Evolutionary conservation across 2,888 invertebrate genomes (phyloP).

Genomic region (Conops quadrifasciatus): DNA sequence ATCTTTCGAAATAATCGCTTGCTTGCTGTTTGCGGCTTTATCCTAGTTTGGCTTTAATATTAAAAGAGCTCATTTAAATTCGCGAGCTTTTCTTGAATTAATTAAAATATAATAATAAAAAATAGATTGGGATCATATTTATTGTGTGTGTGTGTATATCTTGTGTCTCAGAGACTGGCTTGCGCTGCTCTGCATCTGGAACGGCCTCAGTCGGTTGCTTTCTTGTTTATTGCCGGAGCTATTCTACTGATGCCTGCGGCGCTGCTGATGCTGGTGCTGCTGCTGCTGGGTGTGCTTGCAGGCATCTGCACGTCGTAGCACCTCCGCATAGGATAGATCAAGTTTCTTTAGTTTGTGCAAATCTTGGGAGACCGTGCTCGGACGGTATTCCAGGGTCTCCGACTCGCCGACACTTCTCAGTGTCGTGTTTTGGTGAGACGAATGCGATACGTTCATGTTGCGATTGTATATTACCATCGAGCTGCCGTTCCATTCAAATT

Average conservation of each 20-base stretch:
- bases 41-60: neutral
- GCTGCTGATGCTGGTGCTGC: slow-evolving; percentile 44
- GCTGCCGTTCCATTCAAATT: slow-evolving; percentile 74
- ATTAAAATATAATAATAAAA: neutral
- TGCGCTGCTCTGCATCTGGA: neutral
- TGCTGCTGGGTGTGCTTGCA: slow-evolving; percentile 56
- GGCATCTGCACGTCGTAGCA: slow-evolving; percentile 72
- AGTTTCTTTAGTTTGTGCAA: slow-evolving; percentile 82
- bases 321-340: slow-evolving; percentile 87
- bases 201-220: neutral
- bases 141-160: neutral
- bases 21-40: too few relatives aligned
- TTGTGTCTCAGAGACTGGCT: slow-evolving; percentile 3
- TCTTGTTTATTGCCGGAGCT: neutral
- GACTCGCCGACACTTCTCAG: slow-evolving; percentile 63
- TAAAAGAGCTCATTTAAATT: neutral
- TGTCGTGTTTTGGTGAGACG: slow-evolving; percentile 43
- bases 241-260: slow-evolving; percentile 46
- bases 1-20: too few relatives aligned
- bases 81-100: neutral
- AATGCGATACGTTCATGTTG: slow-evolving; percentile 46
- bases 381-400: slow-evolving; percentile 67
- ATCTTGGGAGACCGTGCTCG: slow-evolving; percentile 82
- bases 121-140: too few relatives aligned
- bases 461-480: slow-evolving; percentile 76